Evolutionary conservation across 2,888 invertebrate species (phyloP).

Genomic region (Ditula angustiorana): DNA sequence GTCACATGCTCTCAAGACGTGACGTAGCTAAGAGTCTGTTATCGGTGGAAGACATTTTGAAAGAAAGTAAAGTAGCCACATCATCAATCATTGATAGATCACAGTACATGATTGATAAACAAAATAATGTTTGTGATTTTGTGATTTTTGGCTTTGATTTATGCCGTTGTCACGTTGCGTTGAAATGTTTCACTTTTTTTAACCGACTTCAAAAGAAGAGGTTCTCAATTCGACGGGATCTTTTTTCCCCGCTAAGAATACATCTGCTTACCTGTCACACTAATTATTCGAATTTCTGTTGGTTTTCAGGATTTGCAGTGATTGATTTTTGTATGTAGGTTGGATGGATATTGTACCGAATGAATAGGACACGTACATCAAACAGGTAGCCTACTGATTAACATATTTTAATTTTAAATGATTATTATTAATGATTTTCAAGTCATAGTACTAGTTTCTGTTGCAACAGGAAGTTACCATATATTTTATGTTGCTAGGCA

Average conservation of each 20-base stretch:
- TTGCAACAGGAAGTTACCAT: not conserved
- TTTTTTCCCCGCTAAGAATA: no score
- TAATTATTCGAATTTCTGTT: no score
- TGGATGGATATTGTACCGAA: no score
- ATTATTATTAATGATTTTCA: no score
- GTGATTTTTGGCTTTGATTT: not conserved
- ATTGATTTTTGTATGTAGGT: no score
- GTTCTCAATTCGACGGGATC: not conserved
- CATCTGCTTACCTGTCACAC: no score
- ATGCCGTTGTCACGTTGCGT: not conserved
- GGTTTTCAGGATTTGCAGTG: not conserved
- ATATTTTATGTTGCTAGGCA: not conserved
- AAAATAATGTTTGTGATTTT: not conserved
- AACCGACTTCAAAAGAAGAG: not conserved
- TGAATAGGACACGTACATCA: no score
- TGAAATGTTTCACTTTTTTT: not conserved
- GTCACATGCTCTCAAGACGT: not conserved
- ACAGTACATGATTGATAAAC: not conserved
- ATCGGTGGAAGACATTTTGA: not conserved
- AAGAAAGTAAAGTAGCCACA: not conserved
- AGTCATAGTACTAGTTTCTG: not conserved
- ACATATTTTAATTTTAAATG: no score
- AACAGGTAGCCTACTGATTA: no score
- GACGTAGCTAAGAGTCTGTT: not conserved
- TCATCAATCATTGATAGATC: constrained; percentile 9